Evolutionary conservation across 92 coral and sea anemone species (phyloP).

Genomic region (Heteractis magnifica): DNA sequence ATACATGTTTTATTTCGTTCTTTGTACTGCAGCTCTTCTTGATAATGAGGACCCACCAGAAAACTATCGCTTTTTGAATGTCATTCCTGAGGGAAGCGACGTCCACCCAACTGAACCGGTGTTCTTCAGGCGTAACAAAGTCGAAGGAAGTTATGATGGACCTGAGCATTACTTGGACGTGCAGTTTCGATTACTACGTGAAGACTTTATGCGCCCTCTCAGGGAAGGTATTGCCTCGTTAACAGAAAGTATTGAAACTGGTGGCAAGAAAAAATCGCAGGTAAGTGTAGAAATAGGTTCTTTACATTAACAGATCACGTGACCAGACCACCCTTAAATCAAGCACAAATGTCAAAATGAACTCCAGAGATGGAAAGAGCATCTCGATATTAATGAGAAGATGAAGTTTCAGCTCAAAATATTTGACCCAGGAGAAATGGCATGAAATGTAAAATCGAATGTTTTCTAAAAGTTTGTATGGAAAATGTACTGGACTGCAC

Average conservation of each 20-base stretch:
- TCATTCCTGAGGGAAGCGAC: constrained; percentile 67
- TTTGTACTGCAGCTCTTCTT: constrained; percentile 22
- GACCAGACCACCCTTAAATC: no score
- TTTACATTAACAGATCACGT: not conserved
- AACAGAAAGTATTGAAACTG: constrained; percentile 20
- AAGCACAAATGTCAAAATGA: no score
- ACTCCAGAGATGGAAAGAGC: no score
- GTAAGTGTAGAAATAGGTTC: not conserved
- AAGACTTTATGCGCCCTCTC: constrained; percentile 86
- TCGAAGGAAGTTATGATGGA: constrained; percentile 67
- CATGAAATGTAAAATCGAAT: no score
- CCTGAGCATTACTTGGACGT: constrained; percentile 90
- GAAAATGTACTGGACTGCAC: no score
- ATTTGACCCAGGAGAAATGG: no score
- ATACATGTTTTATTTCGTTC: not conserved
- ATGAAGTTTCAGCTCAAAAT: no score
- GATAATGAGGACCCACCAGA: constrained; percentile 70
- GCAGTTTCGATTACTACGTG: constrained; percentile 89
- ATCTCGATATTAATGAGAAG: no score
- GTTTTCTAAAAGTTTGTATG: no score
- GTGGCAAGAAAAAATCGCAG: not conserved
- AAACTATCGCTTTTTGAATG: constrained; percentile 66
- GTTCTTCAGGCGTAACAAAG: constrained; percentile 72
- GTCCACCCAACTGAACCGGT: constrained; percentile 47
- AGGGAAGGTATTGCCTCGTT: constrained; percentile 77